These are phyloP conservation scores for Anser cygnoides DNA, from an alignment of 2,113 vertebrate species.

Conservation along the genomic window DNA sequence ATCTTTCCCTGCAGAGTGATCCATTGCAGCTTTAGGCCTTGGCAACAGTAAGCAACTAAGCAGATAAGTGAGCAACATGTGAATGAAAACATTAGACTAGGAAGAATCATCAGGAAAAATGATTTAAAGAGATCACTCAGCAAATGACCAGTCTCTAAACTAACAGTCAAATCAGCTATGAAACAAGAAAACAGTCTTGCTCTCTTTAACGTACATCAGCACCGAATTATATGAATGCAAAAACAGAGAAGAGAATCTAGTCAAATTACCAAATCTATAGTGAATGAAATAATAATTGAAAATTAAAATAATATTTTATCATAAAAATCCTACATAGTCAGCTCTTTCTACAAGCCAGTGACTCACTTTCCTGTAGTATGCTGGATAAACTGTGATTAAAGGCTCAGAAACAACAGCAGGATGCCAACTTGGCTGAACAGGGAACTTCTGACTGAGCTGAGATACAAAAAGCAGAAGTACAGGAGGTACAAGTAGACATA, in stretches of 20 bases:
- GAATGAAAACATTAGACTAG: not conserved
- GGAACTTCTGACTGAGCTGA: too few species aligned
- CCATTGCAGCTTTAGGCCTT: not conserved
- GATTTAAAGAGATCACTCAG: not conserved
- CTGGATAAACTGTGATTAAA: not conserved
- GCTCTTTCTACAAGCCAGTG: not conserved
- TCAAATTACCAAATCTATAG: not conserved
- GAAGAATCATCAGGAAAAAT: not conserved
- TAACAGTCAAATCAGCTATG: not conserved
- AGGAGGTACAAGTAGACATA: not conserved
- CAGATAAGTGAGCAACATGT: not conserved
- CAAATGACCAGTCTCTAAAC: not conserved
- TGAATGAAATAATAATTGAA: not conserved
- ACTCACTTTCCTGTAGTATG: not conserved
- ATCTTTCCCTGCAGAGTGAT: not conserved
- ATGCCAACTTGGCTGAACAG: not conserved
- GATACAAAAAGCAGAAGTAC: not conserved
- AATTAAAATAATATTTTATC: not conserved
- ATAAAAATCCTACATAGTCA: not conserved
- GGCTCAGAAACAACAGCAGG: not conserved
- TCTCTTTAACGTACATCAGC: not conserved
- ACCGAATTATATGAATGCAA: not conserved
- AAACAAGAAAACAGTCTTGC: not conserved
- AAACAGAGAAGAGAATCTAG: not conserved
- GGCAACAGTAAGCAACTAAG: not conserved